These are phyloP conservation scores for Holacanthella duospinosa DNA, from an alignment of 2,888 invertebrate genomes.

Conservation along the genomic window DNA sequence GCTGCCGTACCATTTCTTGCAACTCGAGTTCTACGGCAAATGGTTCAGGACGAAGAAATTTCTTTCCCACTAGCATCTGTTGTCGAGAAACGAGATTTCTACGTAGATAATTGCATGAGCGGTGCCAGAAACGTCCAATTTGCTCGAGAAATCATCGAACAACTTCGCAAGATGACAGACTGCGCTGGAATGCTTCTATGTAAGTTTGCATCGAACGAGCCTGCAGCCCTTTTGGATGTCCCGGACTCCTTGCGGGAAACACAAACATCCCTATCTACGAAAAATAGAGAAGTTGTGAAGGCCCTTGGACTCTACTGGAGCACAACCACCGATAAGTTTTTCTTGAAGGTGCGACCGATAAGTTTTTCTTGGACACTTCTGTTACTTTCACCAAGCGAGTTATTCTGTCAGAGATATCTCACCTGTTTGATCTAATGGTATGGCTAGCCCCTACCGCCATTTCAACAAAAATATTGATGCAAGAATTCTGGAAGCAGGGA, in stretches of 20 bases:
- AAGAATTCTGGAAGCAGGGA: neutral
- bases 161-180: constrained; percentile 12
- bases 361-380: neutral
- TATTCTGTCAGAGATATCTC: neutral
- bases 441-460: constrained; percentile 2
- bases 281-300: neutral
- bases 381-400: neutral
- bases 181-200: neutral
- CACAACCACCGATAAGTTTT: neutral
- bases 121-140: constrained; percentile 27
- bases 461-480: constrained; percentile 1
- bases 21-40: constrained; percentile 24
- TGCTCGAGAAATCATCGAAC: constrained; percentile 21
- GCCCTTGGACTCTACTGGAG: constrained; percentile 5
- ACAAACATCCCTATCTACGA: neutral
- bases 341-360: neutral
- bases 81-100: constrained; percentile 41
- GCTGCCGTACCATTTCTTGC: constrained; percentile 32
- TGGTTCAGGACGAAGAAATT: constrained; percentile 31
- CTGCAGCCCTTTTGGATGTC: neutral
- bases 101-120: constrained; percentile 39
- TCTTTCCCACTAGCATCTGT: constrained; percentile 37
- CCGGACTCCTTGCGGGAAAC: neutral
- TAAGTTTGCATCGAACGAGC: neutral
- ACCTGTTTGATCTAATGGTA: constrained; percentile 3